phyloP scores from a whole-genome alignment of 2,888 invertebrate species.

The Tetramorium bicarinatum region DNA sequence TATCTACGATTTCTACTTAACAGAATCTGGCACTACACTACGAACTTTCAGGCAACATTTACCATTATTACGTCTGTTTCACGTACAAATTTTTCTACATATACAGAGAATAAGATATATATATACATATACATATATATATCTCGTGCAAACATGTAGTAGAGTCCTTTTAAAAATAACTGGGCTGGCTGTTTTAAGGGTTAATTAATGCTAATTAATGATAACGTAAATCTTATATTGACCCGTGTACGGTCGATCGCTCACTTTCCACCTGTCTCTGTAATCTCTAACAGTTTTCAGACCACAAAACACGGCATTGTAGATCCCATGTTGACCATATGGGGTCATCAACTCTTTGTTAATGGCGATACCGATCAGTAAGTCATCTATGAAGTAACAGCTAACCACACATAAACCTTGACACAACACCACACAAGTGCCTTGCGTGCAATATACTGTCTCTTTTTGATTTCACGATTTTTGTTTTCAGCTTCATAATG shows the following conservation, averaged over 20 bases:
- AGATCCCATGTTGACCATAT: constrained; percentile 99
- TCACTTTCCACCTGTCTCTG: constrained; percentile 83
- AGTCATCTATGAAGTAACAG: constrained; percentile 88
- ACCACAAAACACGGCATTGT: constrained; percentile 96
- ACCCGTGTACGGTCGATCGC: constrained; percentile 72
- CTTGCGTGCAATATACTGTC: constrained; percentile 62
- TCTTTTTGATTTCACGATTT: constrained; percentile 50
- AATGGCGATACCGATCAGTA: constrained; percentile 99
- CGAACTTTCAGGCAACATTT: constrained; percentile 54
- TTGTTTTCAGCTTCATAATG: constrained; percentile 49
- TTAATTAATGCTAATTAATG: constrained; percentile 72
- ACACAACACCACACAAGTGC: constrained; percentile 67
- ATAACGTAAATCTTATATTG: constrained; percentile 66
- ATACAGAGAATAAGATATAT: constrained; percentile 45
- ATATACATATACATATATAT: constrained; percentile 32
- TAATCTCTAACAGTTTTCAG: constrained; percentile 88
- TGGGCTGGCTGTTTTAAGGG: constrained; percentile 69
- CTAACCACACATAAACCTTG: constrained; percentile 69
- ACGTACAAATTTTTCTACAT: constrained; percentile 57
- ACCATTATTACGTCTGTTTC: constrained; percentile 46
- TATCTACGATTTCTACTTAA: constrained; percentile 29
- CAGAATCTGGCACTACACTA: constrained; percentile 53
- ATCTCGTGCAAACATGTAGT: neutral
- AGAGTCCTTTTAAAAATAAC: constrained; percentile 23
- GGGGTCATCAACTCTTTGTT: constrained; percentile 99